Base-by-base conservation (phyloP, 2,888 invertebrate species). In the Euplagia quadripunctaria region DNA sequence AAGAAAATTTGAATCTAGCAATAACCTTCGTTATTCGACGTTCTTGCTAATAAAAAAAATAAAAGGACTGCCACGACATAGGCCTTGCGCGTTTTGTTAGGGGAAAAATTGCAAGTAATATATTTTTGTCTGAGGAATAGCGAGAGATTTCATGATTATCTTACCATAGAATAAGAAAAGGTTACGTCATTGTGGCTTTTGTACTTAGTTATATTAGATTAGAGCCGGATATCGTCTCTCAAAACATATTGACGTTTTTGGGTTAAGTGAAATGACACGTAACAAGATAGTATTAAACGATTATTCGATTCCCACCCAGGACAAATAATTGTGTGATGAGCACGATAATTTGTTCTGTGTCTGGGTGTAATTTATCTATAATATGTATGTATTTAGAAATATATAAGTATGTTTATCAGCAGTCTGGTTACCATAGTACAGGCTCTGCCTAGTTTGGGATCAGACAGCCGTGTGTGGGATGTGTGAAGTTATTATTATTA, bases 51-150 rank as follows among this genome's bases (percentile, higher is more conserved):
- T 64, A 72, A 72, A 72, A 71, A 74, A 71, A 64, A 49, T 68
- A 71, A 69, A 66, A 52, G 61, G 46, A 66, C 46, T 63, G 63
- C 17, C 43, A 69, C 31, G 68, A 71, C 69, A 72, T 66, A 66
- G 58, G 51, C 68, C 64, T 70, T 49, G 64, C 64, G 68, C 64
- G 55, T 64, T 68, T 42, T 64, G 49, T 20, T 66, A 52, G 72
- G 63, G 69, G 55, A 64, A 63, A 75, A 67, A 65, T 52, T 66
- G 73, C 73, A 73, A 73, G 73, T 70, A 70, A 70, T 70, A 67
- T 55, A 71, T 68, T 71, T 74, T 71, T 64, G 70, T 74, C 68
- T 68, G 55, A 73, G 58, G 41, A 70, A 73, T 71, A 73, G 64
- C 58, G 68, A 43, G 61, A 68, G 55, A 69, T 69, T 66, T 68